A percentile compares a stretch with the other conserved stretches of the same genome.
Conservation (phyloP, 2,888 invertebrate species). For the Polydrusus pterygomalis region DNA sequence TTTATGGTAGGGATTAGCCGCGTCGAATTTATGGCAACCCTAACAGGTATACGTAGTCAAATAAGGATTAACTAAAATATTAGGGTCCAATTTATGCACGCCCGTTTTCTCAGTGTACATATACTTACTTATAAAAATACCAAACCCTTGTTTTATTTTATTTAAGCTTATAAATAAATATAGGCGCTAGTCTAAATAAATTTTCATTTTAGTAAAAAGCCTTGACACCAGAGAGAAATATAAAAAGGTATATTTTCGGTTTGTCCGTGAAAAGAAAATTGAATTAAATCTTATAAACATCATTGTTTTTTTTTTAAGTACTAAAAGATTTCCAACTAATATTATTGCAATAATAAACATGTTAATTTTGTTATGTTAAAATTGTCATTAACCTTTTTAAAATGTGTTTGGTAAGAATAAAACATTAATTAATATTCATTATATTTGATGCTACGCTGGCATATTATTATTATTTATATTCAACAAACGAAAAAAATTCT, state of each 20-base stretch:
- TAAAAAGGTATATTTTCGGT: not conserved
- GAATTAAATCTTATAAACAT: not conserved
- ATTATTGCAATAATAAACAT: not conserved
- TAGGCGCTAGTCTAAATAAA: not conserved
- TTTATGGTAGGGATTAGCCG: too few species aligned
- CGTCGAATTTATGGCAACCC: too few species aligned
- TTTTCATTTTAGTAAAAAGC: not conserved
- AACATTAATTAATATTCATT: not conserved
- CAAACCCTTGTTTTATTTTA: too few species aligned
- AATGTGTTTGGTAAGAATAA: not conserved
- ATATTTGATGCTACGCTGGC: not conserved
- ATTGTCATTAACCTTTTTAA: not conserved
- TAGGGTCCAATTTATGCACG: too few species aligned
- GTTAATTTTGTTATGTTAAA: not conserved
- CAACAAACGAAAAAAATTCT: too few species aligned
- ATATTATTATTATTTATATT: too few species aligned
- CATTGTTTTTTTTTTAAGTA: constrained; percentile 1
- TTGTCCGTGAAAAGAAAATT: not conserved
- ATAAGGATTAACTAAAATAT: too few species aligned
- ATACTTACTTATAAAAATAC: too few species aligned
- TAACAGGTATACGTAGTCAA: too few species aligned
- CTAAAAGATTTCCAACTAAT: not conserved
- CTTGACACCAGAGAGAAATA: not conserved
- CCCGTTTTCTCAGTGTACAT: too few species aligned
- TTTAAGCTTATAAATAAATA: not conserved